Percentiles rank a stretch among this genome's conserved stretches.
These are phyloP conservation scores for Eudyptes chrysolophus DNA, from an alignment of 2,113 vertebrate genomes.

Conservation along the genomic window DNA sequence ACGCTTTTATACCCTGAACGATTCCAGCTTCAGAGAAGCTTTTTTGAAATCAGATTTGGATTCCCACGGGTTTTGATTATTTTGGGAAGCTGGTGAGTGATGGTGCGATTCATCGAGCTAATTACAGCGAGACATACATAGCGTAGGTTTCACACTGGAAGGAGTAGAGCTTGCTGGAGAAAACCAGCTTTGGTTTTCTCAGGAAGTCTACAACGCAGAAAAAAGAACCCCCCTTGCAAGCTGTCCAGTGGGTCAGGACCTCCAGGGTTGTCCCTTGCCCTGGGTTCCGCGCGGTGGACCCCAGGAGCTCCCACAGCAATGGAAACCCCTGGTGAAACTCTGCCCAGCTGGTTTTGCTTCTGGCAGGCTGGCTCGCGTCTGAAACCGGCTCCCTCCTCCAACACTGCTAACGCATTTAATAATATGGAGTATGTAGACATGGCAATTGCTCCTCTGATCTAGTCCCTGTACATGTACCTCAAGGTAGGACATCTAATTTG, in stretches of 20 bases:
- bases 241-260: neutral
- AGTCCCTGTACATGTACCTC: neutral
- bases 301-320: neutral
- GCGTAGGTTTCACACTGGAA: fast-evolving
- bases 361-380: neutral
- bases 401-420: neutral
- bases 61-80: neutral
- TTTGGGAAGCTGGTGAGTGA: constrained; percentile 5
- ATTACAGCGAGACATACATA: fast-evolving
- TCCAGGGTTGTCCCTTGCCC: neutral
- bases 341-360: neutral
- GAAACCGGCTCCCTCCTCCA: neutral
- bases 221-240: neutral
- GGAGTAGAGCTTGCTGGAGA: neutral
- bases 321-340: neutral
- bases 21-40: neutral
- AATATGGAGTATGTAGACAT: neutral
- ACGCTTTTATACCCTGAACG: neutral
- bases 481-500: neutral
- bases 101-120: neutral
- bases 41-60: neutral
- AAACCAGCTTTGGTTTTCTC: neutral
- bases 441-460: neutral
- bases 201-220: neutral
- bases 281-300: fast-evolving